Percentiles rank a stretch among this genome's conserved stretches.
Evolutionary conservation across 2,888 invertebrate genomes (phyloP).

Genomic region (Sussaba pulchella): DNA sequence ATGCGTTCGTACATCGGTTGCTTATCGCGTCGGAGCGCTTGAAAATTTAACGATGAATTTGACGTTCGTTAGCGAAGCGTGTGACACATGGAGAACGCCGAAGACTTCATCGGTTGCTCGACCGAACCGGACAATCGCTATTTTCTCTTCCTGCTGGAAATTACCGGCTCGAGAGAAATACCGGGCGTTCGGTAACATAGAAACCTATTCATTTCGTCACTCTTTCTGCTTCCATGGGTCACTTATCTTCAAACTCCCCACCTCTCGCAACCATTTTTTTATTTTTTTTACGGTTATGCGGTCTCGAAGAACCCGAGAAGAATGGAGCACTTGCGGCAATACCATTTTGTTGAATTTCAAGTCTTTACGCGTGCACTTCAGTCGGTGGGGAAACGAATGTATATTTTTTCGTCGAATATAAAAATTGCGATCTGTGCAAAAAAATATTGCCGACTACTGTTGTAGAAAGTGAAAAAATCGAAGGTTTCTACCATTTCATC

Average conservation of each 20-base stretch:
- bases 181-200: slow-evolving; percentile 47
- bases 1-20: neutral
- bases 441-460: too few relatives aligned
- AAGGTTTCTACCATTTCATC: neutral
- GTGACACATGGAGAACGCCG: slow-evolving; percentile 45
- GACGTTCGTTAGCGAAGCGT: slow-evolving; percentile 62
- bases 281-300: neutral
- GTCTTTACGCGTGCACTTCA: too few relatives aligned
- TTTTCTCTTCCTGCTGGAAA: slow-evolving; percentile 61
- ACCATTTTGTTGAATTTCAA: too few relatives aligned
- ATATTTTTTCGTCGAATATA: too few relatives aligned
- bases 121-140: slow-evolving; percentile 3
- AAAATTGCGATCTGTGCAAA: too few relatives aligned
- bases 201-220: slow-evolving; percentile 57
- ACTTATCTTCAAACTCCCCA: neutral
- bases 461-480: neutral
- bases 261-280: slow-evolving; percentile 7
- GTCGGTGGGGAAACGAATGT: too few relatives aligned
- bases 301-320: too few relatives aligned
- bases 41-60: slow-evolving; percentile 26
- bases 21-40: neutral
- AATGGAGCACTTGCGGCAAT: too few relatives aligned
- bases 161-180: slow-evolving; percentile 35
- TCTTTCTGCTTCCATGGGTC: slow-evolving; percentile 9
- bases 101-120: slow-evolving; percentile 13